Base-by-base conservation (phyloP, 64 coral and sea anemone genomes). In the Montipora capricornis region DNA sequence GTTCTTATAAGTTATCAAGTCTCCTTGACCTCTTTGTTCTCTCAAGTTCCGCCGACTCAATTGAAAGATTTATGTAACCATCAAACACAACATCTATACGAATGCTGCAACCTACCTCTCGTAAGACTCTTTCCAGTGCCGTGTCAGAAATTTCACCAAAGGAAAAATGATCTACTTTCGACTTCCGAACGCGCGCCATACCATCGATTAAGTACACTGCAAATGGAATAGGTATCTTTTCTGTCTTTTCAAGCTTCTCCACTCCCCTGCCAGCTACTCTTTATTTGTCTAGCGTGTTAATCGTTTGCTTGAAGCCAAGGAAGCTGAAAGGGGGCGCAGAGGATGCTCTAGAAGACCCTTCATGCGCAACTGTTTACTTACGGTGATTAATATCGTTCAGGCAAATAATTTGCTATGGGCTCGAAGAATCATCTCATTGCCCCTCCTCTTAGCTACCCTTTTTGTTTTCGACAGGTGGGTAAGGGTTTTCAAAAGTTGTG, bases 101-200 rank as follows among this genome's bases (percentile, higher is more conserved):
- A 24, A 8, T 26, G 20, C 69, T 73, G 19, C 26, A 7, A 7
- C n/a, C n/a, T 8, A 19, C 20, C 20, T 73, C 69, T 24, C 9
- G 69, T 8, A 73, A 26, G 6, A 73, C 20, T 5, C 4, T 4
- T 24, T 19, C 20, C n/a, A 73, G n/a, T 6, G 20, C n/a, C 5
- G 69, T 5, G 19, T 73, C 5, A 24, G 69, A 19, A 5, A 81
- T 55, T 55, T 77, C 24, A 84, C 52, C 78, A 44, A 95, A 90
- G 47, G 80, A 85, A 13, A 84, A 76, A 5, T 90, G 70, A 70
- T 95, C 93, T 15, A 79, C 93, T 47, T 76, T 24, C 20, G 89
- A 49, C 55, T 89, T 83, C 68, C 84, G 73, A 70, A 94, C 87
- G 46, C 82, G 47, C 45, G 79, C 77, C 92, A 94, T 94, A 7